phyloP scores from a whole-genome alignment of 2,113 vertebrate species.

The Fregetta grallaria region DNA sequence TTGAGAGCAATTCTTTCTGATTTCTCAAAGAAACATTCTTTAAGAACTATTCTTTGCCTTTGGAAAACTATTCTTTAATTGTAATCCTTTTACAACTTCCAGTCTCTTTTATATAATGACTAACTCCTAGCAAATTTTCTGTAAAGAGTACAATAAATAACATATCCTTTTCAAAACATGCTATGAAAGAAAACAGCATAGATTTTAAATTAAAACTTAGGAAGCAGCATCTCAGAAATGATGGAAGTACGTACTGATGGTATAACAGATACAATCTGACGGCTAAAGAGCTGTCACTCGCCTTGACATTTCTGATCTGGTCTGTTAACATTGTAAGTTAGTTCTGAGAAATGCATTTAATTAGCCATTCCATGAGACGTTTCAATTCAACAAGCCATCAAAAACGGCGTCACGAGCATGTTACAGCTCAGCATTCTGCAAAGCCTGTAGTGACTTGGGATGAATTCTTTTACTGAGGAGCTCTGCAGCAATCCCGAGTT shows the following conservation, averaged over 20 bases:
- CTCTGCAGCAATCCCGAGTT: background rate
- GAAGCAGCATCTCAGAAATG: background rate
- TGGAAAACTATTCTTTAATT: background rate
- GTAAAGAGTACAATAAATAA: background rate
- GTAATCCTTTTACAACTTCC: background rate
- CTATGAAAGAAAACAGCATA: background rate
- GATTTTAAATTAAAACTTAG: background rate
- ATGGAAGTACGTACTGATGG: accelerated
- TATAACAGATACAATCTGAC: accelerated
- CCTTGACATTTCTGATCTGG: accelerated
- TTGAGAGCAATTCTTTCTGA: background rate
- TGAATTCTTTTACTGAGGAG: background rate
- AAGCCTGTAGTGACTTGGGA: background rate
- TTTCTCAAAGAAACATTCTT: background rate
- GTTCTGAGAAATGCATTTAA: background rate
- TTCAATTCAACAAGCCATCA: background rate
- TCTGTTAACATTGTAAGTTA: background rate
- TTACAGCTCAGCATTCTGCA: background rate
- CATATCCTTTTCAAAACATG: background rate
- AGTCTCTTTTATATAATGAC: background rate
- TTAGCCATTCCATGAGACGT: background rate
- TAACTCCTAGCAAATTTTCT: background rate
- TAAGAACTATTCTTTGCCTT: background rate
- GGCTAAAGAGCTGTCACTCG: background rate
- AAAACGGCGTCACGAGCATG: accelerated